Evolutionary conservation across 2,888 invertebrate species (phyloP), one percentile per base, ranked within the genome.

Genomic region (Sphecodes monilicornis): DNA sequence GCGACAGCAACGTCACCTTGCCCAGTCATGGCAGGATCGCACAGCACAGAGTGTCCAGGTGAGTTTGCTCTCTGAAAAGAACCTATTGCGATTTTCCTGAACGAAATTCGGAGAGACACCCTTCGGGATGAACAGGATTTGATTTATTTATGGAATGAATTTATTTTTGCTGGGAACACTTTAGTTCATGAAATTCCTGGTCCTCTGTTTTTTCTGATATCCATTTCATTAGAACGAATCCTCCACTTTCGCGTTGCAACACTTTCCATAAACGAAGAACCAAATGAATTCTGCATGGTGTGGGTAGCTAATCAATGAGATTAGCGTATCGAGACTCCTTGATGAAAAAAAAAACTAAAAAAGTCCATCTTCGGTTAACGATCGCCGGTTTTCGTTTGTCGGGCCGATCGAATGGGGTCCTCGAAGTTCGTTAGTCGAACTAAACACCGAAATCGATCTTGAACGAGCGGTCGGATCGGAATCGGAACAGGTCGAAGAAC

Each of bases 1-100:
- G 96, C 68, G 96, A 95, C 91, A 95, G 96, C 70, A 97, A 97
- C 93, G 95, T 94, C 71, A 94, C 95, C 1, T 86, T 92, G 43
- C 95, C 95, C 5, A 91, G 93, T 76, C 93, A 94, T 70, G 95
- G 95, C 57, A 94, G 95, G 76, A 92, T 95, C 76, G 91, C 92
- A 8, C 95, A 95, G 88, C 93, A 95, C 87, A 94, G 94, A 90
- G 95, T 95, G 69, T 94, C 94, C 79, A 95, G 96, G 96, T 96
- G 91, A 92, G 91, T 82, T 5, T 13, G 13, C 18, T 39, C 18
- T 54, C 29, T 8, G 3, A 0, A 6, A 64, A 16, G 1, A 57
- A 57, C 29, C 32, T 32, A 1, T 6, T 0, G 13, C 60, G 18
- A 18, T 60, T 32, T 32, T 60, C 29, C 18, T 18, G 8, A 54